Evolutionary conservation across 2,113 vertebrate species (phyloP).

Genomic region (Hiodon tergisus): DNA sequence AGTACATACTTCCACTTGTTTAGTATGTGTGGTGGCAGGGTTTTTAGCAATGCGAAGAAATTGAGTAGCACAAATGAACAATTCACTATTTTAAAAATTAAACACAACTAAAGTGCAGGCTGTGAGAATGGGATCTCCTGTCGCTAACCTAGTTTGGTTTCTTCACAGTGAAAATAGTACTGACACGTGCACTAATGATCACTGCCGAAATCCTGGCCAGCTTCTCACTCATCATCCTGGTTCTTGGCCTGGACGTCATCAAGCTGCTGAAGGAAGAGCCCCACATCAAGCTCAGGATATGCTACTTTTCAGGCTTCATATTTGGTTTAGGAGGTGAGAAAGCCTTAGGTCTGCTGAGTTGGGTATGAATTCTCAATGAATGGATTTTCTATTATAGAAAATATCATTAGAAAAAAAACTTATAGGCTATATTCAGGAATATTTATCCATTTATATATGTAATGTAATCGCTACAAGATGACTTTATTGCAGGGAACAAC

Average conservation of each 20-base stretch:
- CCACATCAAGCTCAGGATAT: constrained; percentile 47
- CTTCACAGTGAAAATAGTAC: constrained; percentile 55
- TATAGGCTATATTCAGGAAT: too few relatives aligned
- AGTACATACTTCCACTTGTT: too few relatives aligned
- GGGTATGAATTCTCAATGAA: background rate
- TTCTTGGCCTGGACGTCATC: constrained; percentile 52
- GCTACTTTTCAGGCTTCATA: constrained; percentile 43
- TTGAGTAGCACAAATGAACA: too few relatives aligned
- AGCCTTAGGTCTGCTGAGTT: background rate
- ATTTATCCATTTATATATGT: too few relatives aligned
- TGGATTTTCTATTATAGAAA: too few relatives aligned
- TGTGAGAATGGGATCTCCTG: background rate
- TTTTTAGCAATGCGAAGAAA: too few relatives aligned
- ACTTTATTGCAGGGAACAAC: too few relatives aligned
- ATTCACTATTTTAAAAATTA: too few relatives aligned
- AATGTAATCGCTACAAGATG: too few relatives aligned
- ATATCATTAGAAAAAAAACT: too few relatives aligned
- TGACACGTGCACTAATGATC: constrained; percentile 59
- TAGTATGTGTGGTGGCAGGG: too few relatives aligned
- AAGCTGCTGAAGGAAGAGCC: constrained; percentile 55
- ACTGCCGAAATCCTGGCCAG: constrained; percentile 51
- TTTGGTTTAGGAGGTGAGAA: constrained; percentile 47
- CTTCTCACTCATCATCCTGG: constrained; percentile 44
- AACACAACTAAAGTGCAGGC: constrained; percentile 1
- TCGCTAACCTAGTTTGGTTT: background rate